Evolutionary conservation across 2,797 vertebrate genomes (phyloP), one percentile per base, ranked within the genome.

Genomic region (Lepidocolaptes lacrymiger): DNA sequence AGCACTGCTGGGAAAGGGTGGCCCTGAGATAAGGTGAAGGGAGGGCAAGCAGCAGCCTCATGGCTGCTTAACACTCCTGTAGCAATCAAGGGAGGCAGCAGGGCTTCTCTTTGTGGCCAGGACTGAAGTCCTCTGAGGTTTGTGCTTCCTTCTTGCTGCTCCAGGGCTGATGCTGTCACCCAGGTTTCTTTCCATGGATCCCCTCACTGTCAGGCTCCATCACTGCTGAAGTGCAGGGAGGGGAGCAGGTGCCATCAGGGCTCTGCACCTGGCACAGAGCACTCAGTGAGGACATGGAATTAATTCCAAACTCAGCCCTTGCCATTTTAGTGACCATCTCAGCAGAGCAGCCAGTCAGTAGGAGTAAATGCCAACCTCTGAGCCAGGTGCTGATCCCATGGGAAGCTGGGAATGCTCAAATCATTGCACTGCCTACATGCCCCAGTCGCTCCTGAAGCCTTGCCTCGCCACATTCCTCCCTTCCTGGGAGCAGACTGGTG

Each of bases 101-200:
- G 30, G 15, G 18, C 30, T 61, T 88, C 83, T 46, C 67, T 63
- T 82, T 6, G 30, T 16, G 30, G 24, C 37, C 4, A 8, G 75
- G 62, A 83, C 52, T n/a, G 59, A 67, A 84, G 67, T 87, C 81
- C 37, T 76, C 27, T 23, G 73, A 82, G 17, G 12, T 21, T 83
- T 7, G 3, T 12, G 41, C 61, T 74, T 82, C 51, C 23, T 74
- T 79, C 44, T 49, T 3, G 0, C 41, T 14, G 43, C 19, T 17
- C 32, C 0, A 0, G 56, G 62, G 30, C 51, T 36, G 49, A 44
- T 34, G 2, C 5, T 6, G 4, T 28, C 2, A 0, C 26, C 46
- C 46, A 67, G 46, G 54, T n/a, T 37, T 81, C 30, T 30, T 72
- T 32, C 52, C 1, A 0, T 36, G 44, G 46, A 17, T 84, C 66